Evolutionary conservation across 2,113 vertebrate genomes (phyloP).

Genomic region (Grallaria varia): DNA sequence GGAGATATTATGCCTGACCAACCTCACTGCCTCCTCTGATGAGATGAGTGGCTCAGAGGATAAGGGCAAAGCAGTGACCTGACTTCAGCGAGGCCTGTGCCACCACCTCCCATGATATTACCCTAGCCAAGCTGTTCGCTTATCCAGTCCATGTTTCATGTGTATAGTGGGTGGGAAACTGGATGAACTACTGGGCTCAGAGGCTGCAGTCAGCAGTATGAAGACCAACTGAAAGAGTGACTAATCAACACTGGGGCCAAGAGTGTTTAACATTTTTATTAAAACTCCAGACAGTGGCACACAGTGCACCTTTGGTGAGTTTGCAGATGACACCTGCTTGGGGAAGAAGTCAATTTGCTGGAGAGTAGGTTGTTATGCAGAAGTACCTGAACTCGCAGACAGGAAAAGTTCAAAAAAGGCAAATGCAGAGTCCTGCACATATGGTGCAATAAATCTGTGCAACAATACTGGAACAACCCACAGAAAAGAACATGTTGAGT

Average conservation of each 20-base stretch:
- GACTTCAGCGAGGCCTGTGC: not conserved
- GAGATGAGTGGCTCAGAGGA: not conserved
- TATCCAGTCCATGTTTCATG: not conserved
- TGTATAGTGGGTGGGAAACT: not conserved
- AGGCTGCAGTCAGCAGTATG: not conserved
- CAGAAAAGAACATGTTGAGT: not conserved
- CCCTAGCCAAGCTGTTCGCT: not conserved
- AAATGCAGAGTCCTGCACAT: not conserved
- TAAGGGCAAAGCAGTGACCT: not conserved
- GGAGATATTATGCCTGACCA: not conserved
- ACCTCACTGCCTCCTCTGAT: not conserved
- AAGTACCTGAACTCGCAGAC: not conserved
- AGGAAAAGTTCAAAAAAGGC: not conserved
- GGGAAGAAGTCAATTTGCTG: not conserved
- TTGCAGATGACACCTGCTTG: not conserved
- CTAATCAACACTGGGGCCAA: not conserved
- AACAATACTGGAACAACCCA: not conserved
- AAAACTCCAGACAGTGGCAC: not conserved
- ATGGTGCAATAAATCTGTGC: not conserved
- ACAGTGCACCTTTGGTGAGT: not conserved
- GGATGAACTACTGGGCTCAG: not conserved
- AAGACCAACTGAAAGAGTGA: not conserved
- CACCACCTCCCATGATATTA: not conserved
- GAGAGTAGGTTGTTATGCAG: not conserved
- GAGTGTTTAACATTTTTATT: not conserved